phyloP scores from a whole-genome alignment of 2,888 invertebrate genomes.

The Drosophila meridionalis region DNA sequence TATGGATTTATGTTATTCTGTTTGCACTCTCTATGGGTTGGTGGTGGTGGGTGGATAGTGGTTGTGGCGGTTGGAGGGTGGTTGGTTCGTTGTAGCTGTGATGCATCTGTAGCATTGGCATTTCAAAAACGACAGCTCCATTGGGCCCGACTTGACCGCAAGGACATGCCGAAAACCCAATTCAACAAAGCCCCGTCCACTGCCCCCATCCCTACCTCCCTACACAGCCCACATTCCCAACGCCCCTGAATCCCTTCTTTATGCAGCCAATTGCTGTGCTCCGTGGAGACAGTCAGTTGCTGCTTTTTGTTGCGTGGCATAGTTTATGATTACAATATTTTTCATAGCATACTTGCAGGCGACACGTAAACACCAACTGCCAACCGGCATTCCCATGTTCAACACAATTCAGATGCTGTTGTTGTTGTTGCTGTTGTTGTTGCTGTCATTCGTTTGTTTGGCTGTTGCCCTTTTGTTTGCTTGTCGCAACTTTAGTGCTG shows the following conservation, averaged over 20 bases:
- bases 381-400: constrained; percentile 41
- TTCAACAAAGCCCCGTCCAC: not conserved
- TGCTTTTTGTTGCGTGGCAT: constrained; percentile 32
- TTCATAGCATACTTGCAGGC: constrained; percentile 64
- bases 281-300: constrained; percentile 5
- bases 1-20: constrained; percentile 1
- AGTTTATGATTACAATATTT: constrained; percentile 62
- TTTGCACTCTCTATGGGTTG: not conserved
- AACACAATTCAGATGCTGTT: constrained; percentile 8
- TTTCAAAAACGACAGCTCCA: constrained; percentile 20
- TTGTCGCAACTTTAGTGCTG: constrained; percentile 65
- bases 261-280: constrained; percentile 1
- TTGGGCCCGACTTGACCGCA: constrained; percentile 28
- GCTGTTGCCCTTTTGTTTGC: constrained; percentile 53
- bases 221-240: not conserved
- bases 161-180: constrained; percentile 13
- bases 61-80: not conserved
- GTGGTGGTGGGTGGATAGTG: not conserved
- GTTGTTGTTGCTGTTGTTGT: constrained; percentile 32
- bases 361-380: constrained; percentile 35
- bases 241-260: not conserved
- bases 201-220: too few relatives aligned
- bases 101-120: constrained; percentile 2
- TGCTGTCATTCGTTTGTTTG: constrained; percentile 47
- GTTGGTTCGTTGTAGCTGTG: not conserved